phyloP scores from a whole-genome alignment of 2,888 invertebrate species.

The Zygaena filipendulae region DNA sequence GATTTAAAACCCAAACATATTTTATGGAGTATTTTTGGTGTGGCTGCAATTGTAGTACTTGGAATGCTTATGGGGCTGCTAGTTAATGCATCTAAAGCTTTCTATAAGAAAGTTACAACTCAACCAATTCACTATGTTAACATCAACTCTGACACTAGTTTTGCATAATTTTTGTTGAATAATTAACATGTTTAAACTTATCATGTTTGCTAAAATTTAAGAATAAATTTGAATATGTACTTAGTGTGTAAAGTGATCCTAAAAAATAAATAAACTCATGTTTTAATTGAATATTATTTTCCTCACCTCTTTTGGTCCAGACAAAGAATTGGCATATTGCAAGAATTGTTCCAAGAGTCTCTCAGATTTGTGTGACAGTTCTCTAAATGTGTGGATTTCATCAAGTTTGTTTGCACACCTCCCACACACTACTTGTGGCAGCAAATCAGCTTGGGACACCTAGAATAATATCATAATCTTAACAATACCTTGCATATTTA shows the following conservation, averaged over 20 bases:
- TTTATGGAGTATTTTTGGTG: constrained; percentile 53
- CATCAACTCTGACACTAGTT: constrained; percentile 38
- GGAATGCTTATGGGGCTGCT: constrained; percentile 50
- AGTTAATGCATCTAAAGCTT: constrained; percentile 38
- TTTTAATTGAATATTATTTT: constrained; percentile 10
- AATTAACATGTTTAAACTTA: too few species aligned
- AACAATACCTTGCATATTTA: constrained; percentile 31
- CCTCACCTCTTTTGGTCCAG: constrained; percentile 73
- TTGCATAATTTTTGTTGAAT: too few species aligned
- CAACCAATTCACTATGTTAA: constrained; percentile 51
- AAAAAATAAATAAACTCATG: too few species aligned
- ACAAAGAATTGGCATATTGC: constrained; percentile 75
- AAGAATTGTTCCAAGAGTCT: constrained; percentile 80
- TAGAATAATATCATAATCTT: constrained; percentile 49
- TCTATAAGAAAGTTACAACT: constrained; percentile 38
- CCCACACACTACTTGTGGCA: constrained; percentile 82
- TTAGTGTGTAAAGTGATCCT: too few species aligned
- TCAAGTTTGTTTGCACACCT: constrained; percentile 81
- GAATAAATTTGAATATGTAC: too few species aligned
- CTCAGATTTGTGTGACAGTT: constrained; percentile 80
- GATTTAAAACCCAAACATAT: constrained; percentile 50
- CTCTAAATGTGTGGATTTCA: constrained; percentile 80
- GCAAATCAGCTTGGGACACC: constrained; percentile 80
- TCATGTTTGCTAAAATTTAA: too few species aligned
- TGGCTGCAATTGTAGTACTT: constrained; percentile 37